These are phyloP conservation scores for Glaucidium brasilianum DNA, from an alignment of 2,113 vertebrate genomes.

Conservation along the genomic window DNA sequence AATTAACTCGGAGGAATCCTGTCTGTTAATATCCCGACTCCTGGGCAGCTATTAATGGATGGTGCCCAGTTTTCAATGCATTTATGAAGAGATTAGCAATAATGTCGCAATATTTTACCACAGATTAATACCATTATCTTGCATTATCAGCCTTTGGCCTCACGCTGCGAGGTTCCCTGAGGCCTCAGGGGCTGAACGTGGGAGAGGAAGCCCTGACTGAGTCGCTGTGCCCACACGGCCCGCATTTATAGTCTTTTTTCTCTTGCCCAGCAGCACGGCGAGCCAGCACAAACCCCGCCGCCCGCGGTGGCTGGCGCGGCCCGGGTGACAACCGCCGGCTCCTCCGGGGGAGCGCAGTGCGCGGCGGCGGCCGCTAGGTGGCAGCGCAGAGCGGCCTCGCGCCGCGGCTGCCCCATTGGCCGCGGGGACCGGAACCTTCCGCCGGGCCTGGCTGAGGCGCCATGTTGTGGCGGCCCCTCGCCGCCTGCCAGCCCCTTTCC, in stretches of 20 bases:
- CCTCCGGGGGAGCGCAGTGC: not conserved
- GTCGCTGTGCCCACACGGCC: rapidly evolving
- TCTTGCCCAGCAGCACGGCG: not conserved
- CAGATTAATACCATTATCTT: not conserved
- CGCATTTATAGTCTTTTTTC: not conserved
- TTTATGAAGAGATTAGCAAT: slow-evolving; percentile 15
- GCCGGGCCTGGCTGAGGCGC: not conserved
- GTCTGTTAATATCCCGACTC: not conserved
- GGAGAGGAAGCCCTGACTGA: not conserved
- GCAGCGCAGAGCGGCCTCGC: not conserved
- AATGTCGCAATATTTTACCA: not conserved
- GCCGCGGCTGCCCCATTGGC: not conserved
- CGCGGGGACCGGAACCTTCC: not conserved
- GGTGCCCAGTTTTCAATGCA: not conserved
- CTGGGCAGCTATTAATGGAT: slow-evolving; percentile 1
- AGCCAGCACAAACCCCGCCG: not conserved
- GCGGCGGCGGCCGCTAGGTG: slow-evolving; percentile 23
- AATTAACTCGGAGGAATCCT: not conserved
- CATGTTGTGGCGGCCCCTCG: not conserved
- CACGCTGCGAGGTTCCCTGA: rapidly evolving
- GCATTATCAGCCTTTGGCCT: not conserved
- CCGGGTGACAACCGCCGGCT: not conserved
- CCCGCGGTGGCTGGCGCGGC: not conserved
- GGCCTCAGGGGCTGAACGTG: rapidly evolving
- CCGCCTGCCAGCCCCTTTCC: rapidly evolving